Base-by-base conservation (phyloP, 1,140 invertebrate genomes). In the Brachionus plicatilis region DNA sequence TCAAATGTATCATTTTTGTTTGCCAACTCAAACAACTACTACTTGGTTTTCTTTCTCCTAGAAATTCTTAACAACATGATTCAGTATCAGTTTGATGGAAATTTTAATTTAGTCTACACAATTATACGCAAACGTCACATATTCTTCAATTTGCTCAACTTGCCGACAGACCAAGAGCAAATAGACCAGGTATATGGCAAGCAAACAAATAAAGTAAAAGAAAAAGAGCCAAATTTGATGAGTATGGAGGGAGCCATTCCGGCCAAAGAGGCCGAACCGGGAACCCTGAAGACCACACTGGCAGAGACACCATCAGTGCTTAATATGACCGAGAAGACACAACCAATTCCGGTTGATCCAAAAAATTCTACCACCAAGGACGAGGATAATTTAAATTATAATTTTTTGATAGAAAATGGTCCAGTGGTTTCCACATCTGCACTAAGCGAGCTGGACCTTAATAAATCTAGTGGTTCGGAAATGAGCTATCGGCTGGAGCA, bases 41-140 rank as follows among this genome's bases (percentile, higher is more conserved):
- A 99, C 90, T 92, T 99, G 68, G 95, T 99, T 0, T 99, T 99
- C 90, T 99, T 99, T 90, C 90, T 99, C 27, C 91, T 99, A 41
- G 98, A 99, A 92, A 97, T 99, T 87, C 99, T 99, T 90, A 99
- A 99, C 89, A 99, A 99, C 88, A 98, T 99, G 86, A 99, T 99
- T 86, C 97, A 99, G 91, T 99, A 99, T 89, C 98, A 99, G 89
- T 99, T 99, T 91, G 98, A 99, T 91, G 97, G 94, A 0, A 99
- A 99, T 89, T 96, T 96, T 17, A 99, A 98, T 92, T 91, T 99
- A 84, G 95, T 99, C 29, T 99, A 99, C 90, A 99, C 96, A 5
- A 99, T 99, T 85, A 99, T 99, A 86, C 92, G 97, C 56, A 99
- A 99, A 88, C 92, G 97, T 29, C 94, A 96, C 88, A 95, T 99